Evolutionary conservation across 30 jellyfish, hydroid and myxozoan genomes (phyloP).

Genomic region (Clytia hemisphaerica): DNA sequence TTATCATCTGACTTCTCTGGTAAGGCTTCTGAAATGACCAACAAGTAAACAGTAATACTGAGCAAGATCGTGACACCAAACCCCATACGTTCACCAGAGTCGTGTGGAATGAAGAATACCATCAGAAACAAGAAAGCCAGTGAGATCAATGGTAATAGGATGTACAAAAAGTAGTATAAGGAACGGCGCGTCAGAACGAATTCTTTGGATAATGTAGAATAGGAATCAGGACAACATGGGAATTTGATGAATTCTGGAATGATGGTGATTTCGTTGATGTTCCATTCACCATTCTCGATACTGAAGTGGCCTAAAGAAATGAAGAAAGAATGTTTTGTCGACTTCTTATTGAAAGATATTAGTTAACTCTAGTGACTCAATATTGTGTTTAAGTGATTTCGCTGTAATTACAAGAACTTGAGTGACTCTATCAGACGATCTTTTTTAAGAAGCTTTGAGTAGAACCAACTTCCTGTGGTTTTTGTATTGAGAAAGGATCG

Average conservation of each 20-base stretch:
- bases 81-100: constrained; percentile 62
- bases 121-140: constrained; percentile 34
- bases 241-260: constrained; percentile 34
- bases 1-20: constrained; percentile 53
- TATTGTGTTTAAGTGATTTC: too few species aligned
- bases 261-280: constrained; percentile 10
- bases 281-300: constrained; percentile 59
- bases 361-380: too few species aligned
- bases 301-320: constrained; percentile 29
- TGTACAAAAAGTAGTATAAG: constrained; percentile 39
- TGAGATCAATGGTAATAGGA: constrained; percentile 47
- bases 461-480: too few species aligned
- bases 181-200: constrained; percentile 35
- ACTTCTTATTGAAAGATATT: too few species aligned
- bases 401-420: too few species aligned
- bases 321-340: too few species aligned
- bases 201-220: constrained; percentile 29
- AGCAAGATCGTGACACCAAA: constrained; percentile 39
- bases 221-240: constrained; percentile 43
- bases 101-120: constrained; percentile 51
- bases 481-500: too few species aligned
- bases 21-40: constrained; percentile 49
- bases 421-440: too few species aligned
- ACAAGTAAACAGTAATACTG: constrained; percentile 45
- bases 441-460: too few species aligned